phyloP scores from a whole-genome alignment of 1,140 invertebrate genomes.

The Eumeta japonica region DNA sequence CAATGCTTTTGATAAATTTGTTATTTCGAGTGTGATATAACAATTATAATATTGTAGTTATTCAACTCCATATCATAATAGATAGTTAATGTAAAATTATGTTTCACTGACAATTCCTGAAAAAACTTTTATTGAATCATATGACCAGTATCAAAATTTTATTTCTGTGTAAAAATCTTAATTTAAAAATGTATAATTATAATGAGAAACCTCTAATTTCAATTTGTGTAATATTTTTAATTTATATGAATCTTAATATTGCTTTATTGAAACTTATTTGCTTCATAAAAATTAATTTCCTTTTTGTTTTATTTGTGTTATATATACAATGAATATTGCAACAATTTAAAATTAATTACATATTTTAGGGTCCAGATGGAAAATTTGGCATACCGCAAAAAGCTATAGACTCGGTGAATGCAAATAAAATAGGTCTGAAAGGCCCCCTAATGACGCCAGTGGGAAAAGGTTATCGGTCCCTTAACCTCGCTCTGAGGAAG shows the following conservation, averaged over 20 bases:
- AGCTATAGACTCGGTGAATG: conserved; percentile 97
- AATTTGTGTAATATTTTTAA: too few relatives aligned
- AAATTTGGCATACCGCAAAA: conserved; percentile 96
- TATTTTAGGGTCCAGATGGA: conserved; percentile 82
- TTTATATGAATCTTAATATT: too few relatives aligned
- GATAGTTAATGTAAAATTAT: too few relatives aligned
- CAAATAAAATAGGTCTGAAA: conserved; percentile 96
- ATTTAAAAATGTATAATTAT: too few relatives aligned
- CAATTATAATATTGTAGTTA: too few relatives aligned
- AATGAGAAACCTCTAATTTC: too few relatives aligned
- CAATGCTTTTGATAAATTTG: too few relatives aligned
- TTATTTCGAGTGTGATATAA: too few relatives aligned
- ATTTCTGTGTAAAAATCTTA: neutral
- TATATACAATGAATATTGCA: neutral
- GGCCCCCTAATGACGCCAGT: conserved; percentile 97
- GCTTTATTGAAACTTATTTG: too few relatives aligned
- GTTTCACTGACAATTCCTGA: too few relatives aligned
- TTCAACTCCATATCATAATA: too few relatives aligned
- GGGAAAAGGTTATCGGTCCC: conserved; percentile 98
- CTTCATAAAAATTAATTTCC: neutral
- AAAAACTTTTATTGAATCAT: too few relatives aligned
- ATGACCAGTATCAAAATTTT: neutral
- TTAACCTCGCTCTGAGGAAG: conserved; percentile 97
- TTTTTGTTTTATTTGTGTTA: neutral
- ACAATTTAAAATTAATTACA: neutral